Evolutionary conservation across 2,113 vertebrate genomes (phyloP).

Genomic region (Ploceus nigricollis): DNA sequence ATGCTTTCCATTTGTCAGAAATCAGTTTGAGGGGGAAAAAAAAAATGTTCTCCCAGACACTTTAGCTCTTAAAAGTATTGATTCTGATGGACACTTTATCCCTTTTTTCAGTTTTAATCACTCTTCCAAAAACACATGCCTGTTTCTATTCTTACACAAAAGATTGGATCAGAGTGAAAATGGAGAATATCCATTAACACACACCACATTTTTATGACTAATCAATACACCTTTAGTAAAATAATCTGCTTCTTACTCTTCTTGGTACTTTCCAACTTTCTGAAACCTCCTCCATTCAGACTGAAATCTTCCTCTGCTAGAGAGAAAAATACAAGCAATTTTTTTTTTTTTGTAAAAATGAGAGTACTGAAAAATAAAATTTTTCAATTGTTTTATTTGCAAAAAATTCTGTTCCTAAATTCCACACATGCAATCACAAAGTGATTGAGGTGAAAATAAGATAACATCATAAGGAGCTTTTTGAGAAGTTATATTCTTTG

Average conservation of each 20-base stretch:
- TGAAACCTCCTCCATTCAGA: background rate
- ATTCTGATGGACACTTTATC: background rate
- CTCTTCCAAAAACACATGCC: background rate
- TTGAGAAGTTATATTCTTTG: background rate
- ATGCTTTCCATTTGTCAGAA: background rate
- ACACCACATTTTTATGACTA: background rate
- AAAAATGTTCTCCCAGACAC: background rate
- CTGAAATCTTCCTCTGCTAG: background rate
- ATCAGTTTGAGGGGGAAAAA: rapidly evolving
- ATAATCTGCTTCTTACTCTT: background rate
- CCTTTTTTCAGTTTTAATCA: background rate
- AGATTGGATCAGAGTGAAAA: background rate
- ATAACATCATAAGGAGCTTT: background rate
- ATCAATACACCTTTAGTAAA: background rate
- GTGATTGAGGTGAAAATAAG: background rate
- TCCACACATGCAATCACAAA: background rate
- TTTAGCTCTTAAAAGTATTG: background rate
- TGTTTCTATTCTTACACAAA: background rate
- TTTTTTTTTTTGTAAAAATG: background rate
- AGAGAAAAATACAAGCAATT: background rate
- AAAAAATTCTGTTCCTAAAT: background rate
- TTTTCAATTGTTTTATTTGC: background rate
- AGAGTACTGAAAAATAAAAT: background rate
- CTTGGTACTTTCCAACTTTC: background rate
- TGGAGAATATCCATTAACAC: background rate